Percentiles rank a stretch among this genome's conserved stretches.
phyloP scores from a whole-genome alignment of 1,140 invertebrate species.

The Rhizoglyphus robini region DNA sequence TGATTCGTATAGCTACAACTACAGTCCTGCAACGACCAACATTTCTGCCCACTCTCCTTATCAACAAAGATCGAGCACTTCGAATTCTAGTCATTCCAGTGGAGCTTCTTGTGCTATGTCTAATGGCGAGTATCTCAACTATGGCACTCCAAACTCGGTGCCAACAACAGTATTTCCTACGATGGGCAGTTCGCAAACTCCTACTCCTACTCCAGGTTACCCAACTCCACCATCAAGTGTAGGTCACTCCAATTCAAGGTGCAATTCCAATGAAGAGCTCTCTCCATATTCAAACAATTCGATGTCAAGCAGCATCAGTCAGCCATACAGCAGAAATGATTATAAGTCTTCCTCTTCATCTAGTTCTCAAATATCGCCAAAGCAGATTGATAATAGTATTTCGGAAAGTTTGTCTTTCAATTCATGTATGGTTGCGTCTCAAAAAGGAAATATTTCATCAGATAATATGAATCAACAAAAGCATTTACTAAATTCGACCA shows the following conservation, averaged over 20 bases:
- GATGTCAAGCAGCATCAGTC: slow-evolving; percentile 15
- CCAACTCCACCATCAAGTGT: slow-evolving; percentile 23
- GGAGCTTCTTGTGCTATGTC: background rate
- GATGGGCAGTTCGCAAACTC: slow-evolving; percentile 13
- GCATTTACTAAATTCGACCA: too few species aligned
- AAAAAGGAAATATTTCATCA: background rate
- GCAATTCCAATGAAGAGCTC: slow-evolving; percentile 16
- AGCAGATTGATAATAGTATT: slow-evolving; percentile 5
- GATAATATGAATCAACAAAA: too few species aligned
- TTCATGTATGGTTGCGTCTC: slow-evolving; percentile 17
- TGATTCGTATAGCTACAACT: slow-evolving; percentile 21
- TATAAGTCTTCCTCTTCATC: background rate
- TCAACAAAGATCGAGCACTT: slow-evolving; percentile 14
- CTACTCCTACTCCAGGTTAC: slow-evolving; percentile 17
- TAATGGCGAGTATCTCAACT: slow-evolving; percentile 7
- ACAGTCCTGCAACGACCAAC: slow-evolving; percentile 13
- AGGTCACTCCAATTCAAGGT: slow-evolving; percentile 10
- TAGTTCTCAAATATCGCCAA: slow-evolving; percentile 13
- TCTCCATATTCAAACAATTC: slow-evolving; percentile 15
- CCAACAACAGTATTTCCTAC: slow-evolving; percentile 14
- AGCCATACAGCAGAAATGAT: slow-evolving; percentile 1
- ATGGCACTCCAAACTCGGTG: slow-evolving; percentile 7
- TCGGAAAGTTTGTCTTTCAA: background rate
- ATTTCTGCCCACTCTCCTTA: slow-evolving; percentile 15
- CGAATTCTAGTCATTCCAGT: slow-evolving; percentile 21